Base-by-base conservation (phyloP, 2,888 invertebrate genomes). In the Punctoribates punctum region DNA sequence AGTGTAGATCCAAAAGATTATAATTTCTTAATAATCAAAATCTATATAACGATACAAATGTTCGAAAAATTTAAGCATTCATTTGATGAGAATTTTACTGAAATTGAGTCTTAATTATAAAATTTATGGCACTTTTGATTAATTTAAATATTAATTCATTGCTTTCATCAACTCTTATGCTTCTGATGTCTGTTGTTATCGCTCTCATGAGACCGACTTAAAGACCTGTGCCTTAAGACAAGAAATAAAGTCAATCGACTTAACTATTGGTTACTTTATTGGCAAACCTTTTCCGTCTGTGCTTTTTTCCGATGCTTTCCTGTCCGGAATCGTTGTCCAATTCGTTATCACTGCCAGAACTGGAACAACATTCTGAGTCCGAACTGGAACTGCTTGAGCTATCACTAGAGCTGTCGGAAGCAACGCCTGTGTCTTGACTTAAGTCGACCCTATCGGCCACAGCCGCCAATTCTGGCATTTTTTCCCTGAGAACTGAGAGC, bases 351-450 rank as follows among this genome's bases (percentile, higher is more conserved):
- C 85, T 85, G 54, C 88, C 88, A 81, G 89, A 89, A 80, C 85
- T 85, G 60, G 89, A 89, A 62, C 82, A 82, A 75, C 83, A 83
- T 67, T 81, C 82, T 6, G 83, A 83, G 27, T 90, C 90, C n/a
- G 91, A 91, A 74, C 90, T 90, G 76, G 91, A 91, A 77, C 88
- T 88, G 70, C 89, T 89, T 4, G 51, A 51, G n/a, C 51, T 51
- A 1, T 89, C 93, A 81, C 93, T 94, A 0, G 95, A 95, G 82
- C 94, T 94, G 84, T 97, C 96, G 0, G 96, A 96, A 42, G 94
- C 95, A 73, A 96, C 90, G 20, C 96, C 96, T 0, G 94, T 94
- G 62, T 92, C 89, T 83, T 90, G 89, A 81, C 88, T 90, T 76
- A 95, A 87, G 84, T 96, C 96, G 81, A 96, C 91, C 81, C 87